Evolutionary conservation across 2,888 invertebrate genomes (phyloP).

Genomic region (Ecliptopera silaceata): DNA sequence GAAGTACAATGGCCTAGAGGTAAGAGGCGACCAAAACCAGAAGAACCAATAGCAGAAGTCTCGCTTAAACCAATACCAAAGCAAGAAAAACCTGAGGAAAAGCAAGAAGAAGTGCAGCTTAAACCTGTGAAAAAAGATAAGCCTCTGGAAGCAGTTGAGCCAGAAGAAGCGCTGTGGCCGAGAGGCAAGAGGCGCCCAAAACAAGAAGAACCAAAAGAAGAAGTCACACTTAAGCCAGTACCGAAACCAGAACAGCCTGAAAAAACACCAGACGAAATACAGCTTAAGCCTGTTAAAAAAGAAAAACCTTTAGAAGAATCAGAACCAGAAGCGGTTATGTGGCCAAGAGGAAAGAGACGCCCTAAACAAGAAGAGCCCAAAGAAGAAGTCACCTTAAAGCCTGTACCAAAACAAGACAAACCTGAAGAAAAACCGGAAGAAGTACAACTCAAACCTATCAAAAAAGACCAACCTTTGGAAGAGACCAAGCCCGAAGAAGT

Average conservation of each 20-base stretch:
- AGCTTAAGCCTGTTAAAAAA: background rate
- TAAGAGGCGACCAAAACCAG: slow-evolving; percentile 40
- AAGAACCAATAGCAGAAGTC: slow-evolving; percentile 55
- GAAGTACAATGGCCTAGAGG: slow-evolving; percentile 7
- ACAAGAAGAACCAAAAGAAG: slow-evolving; percentile 37
- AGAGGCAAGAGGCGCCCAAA: slow-evolving; percentile 50
- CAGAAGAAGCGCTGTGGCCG: slow-evolving; percentile 37
- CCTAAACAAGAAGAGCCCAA: slow-evolving; percentile 43
- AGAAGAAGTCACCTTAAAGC: slow-evolving; percentile 57
- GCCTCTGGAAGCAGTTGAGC: slow-evolving; percentile 47
- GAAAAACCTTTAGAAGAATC: slow-evolving; percentile 1
- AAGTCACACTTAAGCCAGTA: slow-evolving; percentile 58
- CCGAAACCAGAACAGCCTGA: slow-evolving; percentile 52
- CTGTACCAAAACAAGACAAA: slow-evolving; percentile 48
- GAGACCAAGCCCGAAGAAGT: background rate
- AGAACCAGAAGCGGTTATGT: background rate
- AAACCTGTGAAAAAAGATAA: slow-evolving; percentile 41
- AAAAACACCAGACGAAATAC: background rate
- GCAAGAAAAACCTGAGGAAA: slow-evolving; percentile 64
- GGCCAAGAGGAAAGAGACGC: slow-evolving; percentile 45
- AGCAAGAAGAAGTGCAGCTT: slow-evolving; percentile 55
- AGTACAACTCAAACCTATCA: background rate
- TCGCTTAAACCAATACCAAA: slow-evolving; percentile 68
- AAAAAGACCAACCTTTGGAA: slow-evolving; percentile 1
- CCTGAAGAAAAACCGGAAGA: slow-evolving; percentile 33